Evolutionary conservation across 2,113 vertebrate genomes (phyloP).

Genomic region (Leucosticte australis): DNA sequence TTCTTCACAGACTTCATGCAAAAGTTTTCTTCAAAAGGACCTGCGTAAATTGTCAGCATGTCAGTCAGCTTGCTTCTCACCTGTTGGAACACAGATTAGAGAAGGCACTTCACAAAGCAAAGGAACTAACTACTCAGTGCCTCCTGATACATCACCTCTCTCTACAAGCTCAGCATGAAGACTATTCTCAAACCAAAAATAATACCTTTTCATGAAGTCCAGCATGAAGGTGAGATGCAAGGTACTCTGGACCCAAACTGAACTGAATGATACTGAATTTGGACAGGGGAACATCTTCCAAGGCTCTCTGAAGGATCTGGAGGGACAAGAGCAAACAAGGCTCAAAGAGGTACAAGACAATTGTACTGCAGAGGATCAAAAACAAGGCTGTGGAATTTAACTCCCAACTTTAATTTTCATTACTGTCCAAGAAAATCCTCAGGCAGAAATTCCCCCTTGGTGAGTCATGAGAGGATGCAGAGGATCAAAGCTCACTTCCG

Average conservation of each 20-base stretch:
- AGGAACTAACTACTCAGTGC: neutral
- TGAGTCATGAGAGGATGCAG: conserved; percentile 15
- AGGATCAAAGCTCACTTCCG: conserved; percentile 37
- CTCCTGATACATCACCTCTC: neutral
- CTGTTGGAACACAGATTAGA: conserved; percentile 66
- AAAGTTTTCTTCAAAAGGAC: conserved; percentile 77
- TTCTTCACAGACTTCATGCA: conserved; percentile 72
- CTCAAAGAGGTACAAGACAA: neutral
- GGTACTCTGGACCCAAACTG: conserved; percentile 57
- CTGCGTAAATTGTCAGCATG: conserved; percentile 84
- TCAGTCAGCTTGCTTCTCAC: conserved; percentile 71
- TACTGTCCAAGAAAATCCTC: neutral
- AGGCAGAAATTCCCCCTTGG: neutral
- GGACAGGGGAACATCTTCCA: conserved; percentile 64
- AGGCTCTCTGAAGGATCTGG: conserved; percentile 80
- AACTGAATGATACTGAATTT: conserved; percentile 82
- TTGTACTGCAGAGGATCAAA: neutral
- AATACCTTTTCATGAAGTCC: conserved; percentile 52
- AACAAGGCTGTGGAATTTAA: neutral
- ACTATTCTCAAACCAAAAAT: neutral
- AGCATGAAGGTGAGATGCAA: neutral
- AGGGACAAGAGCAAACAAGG: neutral
- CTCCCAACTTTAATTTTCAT: neutral
- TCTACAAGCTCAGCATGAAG: neutral
- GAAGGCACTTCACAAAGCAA: conserved; percentile 32